Percentiles rank a stretch among this genome's conserved stretches.
Conservation (phyloP, 1,140 invertebrate species). For the Drosophila lacertosa region DNA sequence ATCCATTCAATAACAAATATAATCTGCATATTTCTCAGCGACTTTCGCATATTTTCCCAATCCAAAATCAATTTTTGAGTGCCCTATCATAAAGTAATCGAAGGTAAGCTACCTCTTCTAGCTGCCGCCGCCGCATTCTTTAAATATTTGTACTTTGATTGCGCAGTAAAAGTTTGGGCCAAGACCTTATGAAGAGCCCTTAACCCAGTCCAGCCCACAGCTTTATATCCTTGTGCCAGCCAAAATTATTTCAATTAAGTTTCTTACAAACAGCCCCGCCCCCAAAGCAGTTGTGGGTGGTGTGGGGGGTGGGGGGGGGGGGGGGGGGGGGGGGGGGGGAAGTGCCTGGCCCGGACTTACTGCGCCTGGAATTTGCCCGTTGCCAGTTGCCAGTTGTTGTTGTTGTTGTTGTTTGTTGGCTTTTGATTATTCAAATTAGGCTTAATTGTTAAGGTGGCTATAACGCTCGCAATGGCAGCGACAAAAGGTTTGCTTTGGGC, state of each 20-base stretch:
- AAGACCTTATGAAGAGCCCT: constrained; percentile 4
- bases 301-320: constrained; percentile 7
- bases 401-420: constrained; percentile 67
- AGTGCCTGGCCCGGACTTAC: constrained; percentile 22
- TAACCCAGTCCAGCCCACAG: neutral
- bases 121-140: constrained; percentile 4
- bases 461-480: constrained; percentile 3
- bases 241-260: constrained; percentile 80
- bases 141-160: constrained; percentile 66
- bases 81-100: neutral
- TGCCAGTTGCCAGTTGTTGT: constrained; percentile 23
- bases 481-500: constrained; percentile 4
- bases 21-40: no score
- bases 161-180: constrained; percentile 54
- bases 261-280: constrained; percentile 55
- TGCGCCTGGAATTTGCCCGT: constrained; percentile 38
- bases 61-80: no score
- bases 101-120: constrained; percentile 4
- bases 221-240: constrained; percentile 31
- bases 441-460: constrained; percentile 76
- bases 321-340: neutral
- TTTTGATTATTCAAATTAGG: constrained; percentile 81
- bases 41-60: no score
- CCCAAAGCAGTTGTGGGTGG: neutral
- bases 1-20: no score